These are phyloP conservation scores for Patella vulgata DNA, from an alignment of 1,140 invertebrate genomes.

Conservation along the genomic window DNA sequence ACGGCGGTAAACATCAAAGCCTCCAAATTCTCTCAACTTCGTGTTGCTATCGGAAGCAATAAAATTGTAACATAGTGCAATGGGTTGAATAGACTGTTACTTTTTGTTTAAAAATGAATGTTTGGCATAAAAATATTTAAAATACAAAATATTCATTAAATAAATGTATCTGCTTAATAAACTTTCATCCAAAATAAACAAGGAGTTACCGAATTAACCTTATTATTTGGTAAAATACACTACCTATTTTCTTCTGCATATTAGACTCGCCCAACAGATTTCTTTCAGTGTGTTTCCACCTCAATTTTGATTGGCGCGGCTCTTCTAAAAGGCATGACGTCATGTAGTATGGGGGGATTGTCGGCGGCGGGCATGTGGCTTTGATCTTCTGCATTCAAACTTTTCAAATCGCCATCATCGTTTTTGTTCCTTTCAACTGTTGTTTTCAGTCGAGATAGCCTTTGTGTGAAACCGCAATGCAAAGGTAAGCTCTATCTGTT, in stretches of 20 bases:
- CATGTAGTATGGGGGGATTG: slow-evolving; percentile 44
- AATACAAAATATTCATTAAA: no score
- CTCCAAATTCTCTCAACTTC: slow-evolving; percentile 36
- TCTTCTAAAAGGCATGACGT: slow-evolving; percentile 51
- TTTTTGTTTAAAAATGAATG: not conserved
- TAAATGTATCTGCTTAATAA: no score
- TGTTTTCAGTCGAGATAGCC: no score
- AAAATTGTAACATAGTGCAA: slow-evolving; percentile 18
- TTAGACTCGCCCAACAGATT: slow-evolving; percentile 40
- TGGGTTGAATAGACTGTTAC: slow-evolving; percentile 8
- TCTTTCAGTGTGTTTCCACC: slow-evolving; percentile 53
- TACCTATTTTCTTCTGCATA: no score
- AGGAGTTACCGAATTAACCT: no score
- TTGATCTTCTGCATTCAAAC: slow-evolving; percentile 52
- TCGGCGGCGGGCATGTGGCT: slow-evolving; percentile 56
- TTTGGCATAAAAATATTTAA: no score
- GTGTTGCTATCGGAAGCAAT: slow-evolving; percentile 34
- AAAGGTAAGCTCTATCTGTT: no score
- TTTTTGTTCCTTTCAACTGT: no score
- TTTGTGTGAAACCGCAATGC: no score
- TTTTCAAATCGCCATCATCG: slow-evolving; percentile 17
- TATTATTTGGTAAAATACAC: no score
- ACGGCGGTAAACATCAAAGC: slow-evolving; percentile 29
- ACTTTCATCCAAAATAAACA: no score
- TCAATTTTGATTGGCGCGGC: slow-evolving; percentile 55